These are phyloP conservation scores for Uloborus diversus DNA, from an alignment of 1,140 invertebrate species.

Conservation along the genomic window DNA sequence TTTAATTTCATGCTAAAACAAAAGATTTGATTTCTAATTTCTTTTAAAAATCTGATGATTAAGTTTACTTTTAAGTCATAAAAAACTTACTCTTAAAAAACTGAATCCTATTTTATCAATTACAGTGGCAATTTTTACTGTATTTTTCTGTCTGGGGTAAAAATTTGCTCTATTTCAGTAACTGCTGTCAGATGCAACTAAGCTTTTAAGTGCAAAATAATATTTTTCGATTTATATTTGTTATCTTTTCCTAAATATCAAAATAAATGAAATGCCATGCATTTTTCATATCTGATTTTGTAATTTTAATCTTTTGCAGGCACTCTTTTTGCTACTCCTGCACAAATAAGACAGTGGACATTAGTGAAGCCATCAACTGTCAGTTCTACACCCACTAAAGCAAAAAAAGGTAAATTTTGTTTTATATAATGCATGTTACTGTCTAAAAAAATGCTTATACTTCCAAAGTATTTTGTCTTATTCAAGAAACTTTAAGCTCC, in stretches of 20 bases:
- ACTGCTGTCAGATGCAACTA: background rate
- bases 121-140: background rate
- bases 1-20: too few relatives aligned
- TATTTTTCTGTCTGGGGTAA: background rate
- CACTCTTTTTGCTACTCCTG: conserved; percentile 40
- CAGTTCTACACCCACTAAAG: background rate
- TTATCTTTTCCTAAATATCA: too few relatives aligned
- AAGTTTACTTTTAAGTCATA: too few relatives aligned
- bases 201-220: background rate
- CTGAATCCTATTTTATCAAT: background rate
- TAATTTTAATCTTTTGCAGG: background rate
- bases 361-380: conserved; percentile 16
- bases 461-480: too few relatives aligned
- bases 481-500: too few relatives aligned
- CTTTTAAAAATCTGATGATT: too few relatives aligned
- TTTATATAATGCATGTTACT: background rate
- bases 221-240: too few relatives aligned
- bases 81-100: too few relatives aligned
- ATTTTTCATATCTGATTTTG: background rate
- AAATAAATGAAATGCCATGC: too few relatives aligned
- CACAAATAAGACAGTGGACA: conserved; percentile 38
- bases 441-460: too few relatives aligned
- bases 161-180: background rate
- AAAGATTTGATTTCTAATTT: too few relatives aligned
- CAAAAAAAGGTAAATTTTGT: conserved; percentile 18